A percentile compares a stretch with the other conserved stretches of the same genome.
phyloP scores from a whole-genome alignment of 2,113 vertebrate genomes.

The Greenwoodochromis staneri region DNA sequence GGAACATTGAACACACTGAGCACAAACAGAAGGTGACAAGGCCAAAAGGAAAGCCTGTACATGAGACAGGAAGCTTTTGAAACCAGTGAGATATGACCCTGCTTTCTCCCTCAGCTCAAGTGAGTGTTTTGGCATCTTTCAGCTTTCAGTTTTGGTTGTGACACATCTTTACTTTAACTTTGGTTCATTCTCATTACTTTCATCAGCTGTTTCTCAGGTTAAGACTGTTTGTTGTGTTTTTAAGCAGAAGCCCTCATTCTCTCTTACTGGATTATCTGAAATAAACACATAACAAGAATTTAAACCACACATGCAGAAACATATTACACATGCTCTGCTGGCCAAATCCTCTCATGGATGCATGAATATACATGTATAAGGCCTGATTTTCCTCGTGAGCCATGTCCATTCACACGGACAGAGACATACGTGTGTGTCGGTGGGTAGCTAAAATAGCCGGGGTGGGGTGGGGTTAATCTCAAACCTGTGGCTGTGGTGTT shows the following conservation, averaged over 20 bases:
- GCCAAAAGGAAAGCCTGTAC: background rate
- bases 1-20: background rate
- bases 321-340: background rate
- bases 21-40: background rate
- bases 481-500: conserved; percentile 26
- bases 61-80: background rate
- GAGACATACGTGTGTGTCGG: background rate
- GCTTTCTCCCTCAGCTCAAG: background rate
- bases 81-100: background rate
- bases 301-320: conserved; percentile 8
- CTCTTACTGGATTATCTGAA: background rate
- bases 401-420: background rate
- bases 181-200: background rate
- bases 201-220: background rate
- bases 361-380: background rate
- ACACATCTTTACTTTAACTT: background rate
- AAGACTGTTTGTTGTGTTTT: background rate
- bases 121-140: background rate
- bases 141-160: background rate
- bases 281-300: background rate
- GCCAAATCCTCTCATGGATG: background rate
- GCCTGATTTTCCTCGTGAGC: background rate
- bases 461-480: conserved; percentile 31
- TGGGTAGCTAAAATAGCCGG: background rate
- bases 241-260: background rate